Conservation (phyloP, 2,113 vertebrate genomes). For the Naja naja region DNA sequence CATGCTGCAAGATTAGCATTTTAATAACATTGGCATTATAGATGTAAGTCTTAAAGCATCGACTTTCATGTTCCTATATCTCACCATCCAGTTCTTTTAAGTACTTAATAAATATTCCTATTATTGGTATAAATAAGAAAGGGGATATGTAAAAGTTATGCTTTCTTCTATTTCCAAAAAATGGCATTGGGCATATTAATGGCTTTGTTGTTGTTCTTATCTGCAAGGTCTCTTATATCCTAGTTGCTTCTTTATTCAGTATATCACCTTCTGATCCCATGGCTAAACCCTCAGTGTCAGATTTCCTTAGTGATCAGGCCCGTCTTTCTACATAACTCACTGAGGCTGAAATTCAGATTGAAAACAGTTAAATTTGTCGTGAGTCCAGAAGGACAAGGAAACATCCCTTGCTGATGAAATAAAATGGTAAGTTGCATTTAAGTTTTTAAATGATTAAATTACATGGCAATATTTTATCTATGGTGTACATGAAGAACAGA, state of each 20-base stretch:
- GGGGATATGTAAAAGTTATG: not conserved
- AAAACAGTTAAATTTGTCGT: slow-evolving; percentile 42
- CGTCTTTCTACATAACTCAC: slow-evolving; percentile 40
- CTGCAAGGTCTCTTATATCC: slow-evolving; percentile 27
- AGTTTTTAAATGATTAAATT: slow-evolving; percentile 61
- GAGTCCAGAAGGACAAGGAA: slow-evolving; percentile 29
- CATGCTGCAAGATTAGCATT: not conserved
- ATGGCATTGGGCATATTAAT: slow-evolving; percentile 10
- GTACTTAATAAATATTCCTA: slow-evolving; percentile 23
- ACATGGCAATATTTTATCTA: slow-evolving; percentile 40
- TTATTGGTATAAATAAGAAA: slow-evolving; percentile 26
- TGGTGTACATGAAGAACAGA: slow-evolving; percentile 65
- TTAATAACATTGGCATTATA: not conserved
- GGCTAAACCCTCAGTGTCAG: slow-evolving; percentile 64
- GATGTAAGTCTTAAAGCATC: slow-evolving; percentile 17
- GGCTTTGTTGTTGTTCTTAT: not conserved
- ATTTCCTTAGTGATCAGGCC: slow-evolving; percentile 72
- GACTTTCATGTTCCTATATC: not conserved
- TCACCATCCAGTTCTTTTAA: slow-evolving; percentile 18
- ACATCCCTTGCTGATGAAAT: slow-evolving; percentile 40
- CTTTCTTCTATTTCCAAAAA: slow-evolving; percentile 24
- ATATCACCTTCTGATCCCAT: slow-evolving; percentile 49
- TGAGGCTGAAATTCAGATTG: slow-evolving; percentile 33
- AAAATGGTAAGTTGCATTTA: slow-evolving; percentile 51
- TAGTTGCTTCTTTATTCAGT: slow-evolving; percentile 38